Conservation (phyloP, 2,113 vertebrate species). For the Numida meleagris region DNA sequence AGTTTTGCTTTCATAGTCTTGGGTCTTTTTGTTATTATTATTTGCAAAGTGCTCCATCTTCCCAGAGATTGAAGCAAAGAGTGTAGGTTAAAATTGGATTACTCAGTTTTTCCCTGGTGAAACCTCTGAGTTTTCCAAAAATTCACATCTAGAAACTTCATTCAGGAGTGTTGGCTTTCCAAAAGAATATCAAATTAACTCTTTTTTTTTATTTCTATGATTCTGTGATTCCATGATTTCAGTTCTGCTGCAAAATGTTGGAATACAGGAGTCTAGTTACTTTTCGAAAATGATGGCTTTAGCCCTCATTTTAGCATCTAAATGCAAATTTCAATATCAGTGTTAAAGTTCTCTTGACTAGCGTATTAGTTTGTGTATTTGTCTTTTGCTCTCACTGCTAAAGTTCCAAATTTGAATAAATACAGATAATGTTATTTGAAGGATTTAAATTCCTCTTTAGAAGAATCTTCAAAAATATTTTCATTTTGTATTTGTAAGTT, state of each 20-base stretch:
- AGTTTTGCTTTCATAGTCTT: neutral
- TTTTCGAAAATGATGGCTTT: neutral
- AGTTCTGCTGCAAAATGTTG: neutral
- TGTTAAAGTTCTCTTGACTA: neutral
- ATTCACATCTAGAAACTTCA: neutral
- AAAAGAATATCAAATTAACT: neutral
- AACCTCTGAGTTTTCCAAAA: neutral
- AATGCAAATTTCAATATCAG: neutral
- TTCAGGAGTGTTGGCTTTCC: neutral
- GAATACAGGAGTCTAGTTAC: neutral
- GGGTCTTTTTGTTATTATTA: neutral
- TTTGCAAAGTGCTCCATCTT: neutral
- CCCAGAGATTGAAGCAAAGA: neutral
- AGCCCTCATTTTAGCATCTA: neutral
- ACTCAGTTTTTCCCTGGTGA: neutral
- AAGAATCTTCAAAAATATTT: neutral
- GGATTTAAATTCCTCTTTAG: neutral
- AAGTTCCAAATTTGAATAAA: neutral
- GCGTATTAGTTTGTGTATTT: neutral
- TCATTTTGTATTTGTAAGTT: neutral
- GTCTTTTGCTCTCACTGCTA: rapidly evolving
- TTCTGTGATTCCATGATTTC: neutral
- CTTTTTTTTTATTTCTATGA: neutral
- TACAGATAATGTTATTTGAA: neutral
- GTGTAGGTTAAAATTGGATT: neutral